These are phyloP conservation scores for Spea multiplicata DNA, from an alignment of 2,113 vertebrate species.

Conservation along the genomic window DNA sequence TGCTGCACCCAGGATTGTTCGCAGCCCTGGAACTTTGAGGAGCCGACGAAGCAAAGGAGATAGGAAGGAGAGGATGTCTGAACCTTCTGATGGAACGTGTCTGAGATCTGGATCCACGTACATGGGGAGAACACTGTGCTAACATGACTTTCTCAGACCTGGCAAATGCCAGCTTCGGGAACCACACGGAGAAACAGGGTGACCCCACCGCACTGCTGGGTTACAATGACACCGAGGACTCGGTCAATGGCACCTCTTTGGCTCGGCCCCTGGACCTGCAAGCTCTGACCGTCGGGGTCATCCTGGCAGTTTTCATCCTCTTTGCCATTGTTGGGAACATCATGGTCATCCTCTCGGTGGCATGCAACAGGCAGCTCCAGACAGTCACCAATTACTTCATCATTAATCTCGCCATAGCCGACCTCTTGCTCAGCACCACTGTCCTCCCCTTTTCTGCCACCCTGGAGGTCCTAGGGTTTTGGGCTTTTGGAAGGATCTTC, in stretches of 20 bases:
- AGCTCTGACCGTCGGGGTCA: slow-evolving; percentile 79
- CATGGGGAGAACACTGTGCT: slow-evolving; percentile 62
- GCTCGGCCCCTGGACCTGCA: slow-evolving; percentile 75
- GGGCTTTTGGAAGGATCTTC: slow-evolving; percentile 93
- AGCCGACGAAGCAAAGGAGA: neutral
- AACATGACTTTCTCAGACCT: slow-evolving; percentile 83
- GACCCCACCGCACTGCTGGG: slow-evolving; percentile 51
- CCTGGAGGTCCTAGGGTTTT: slow-evolving; percentile 90
- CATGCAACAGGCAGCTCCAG: slow-evolving; percentile 91
- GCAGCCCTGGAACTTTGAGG: neutral
- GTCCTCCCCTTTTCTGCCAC: slow-evolving; percentile 96
- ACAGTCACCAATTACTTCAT: slow-evolving; percentile 98
- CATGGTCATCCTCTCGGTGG: slow-evolving; percentile 91
- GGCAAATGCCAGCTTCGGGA: slow-evolving; percentile 77
- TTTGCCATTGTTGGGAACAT: slow-evolving; percentile 93
- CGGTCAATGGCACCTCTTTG: slow-evolving; percentile 64
- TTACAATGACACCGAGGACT: slow-evolving; percentile 58
- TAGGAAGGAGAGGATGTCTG: neutral
- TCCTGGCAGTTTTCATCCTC: slow-evolving; percentile 85
- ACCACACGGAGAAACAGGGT: slow-evolving; percentile 62
- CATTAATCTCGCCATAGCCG: slow-evolving; percentile 93
- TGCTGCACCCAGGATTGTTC: neutral
- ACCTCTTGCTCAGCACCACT: slow-evolving; percentile 85
- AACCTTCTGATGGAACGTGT: slow-evolving; percentile 6
- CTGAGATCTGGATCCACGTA: slow-evolving; percentile 43